A percentile compares a stretch with the other conserved stretches of the same genome.
These are phyloP conservation scores for Distichodus sexfasciatus DNA, from an alignment of 2,797 vertebrate species.

Conservation along the genomic window DNA sequence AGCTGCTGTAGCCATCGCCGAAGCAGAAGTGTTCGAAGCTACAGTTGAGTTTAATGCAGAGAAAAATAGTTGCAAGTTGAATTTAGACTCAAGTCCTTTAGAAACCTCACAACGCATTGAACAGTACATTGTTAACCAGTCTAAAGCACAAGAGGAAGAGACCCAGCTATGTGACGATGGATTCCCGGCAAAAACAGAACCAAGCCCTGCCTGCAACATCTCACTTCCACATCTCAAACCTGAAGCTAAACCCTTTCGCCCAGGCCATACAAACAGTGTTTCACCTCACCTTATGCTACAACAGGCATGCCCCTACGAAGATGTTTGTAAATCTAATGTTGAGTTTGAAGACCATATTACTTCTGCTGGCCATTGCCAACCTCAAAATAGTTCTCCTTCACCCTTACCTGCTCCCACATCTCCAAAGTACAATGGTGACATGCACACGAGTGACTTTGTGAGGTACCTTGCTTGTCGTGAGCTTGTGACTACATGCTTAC, in stretches of 20 bases:
- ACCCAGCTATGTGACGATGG: neutral
- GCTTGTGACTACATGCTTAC: conserved; percentile 20
- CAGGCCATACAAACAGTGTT: neutral
- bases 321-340: neutral
- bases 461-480: conserved; percentile 35
- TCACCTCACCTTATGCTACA: neutral
- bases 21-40: conserved; percentile 39
- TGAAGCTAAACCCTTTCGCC: conserved; percentile 9
- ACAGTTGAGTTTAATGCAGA: conserved; percentile 13
- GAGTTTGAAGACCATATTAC: neutral
- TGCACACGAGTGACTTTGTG: conserved; percentile 36
- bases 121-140: conserved; percentile 22
- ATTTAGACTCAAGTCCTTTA: neutral
- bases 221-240: conserved; percentile 8
- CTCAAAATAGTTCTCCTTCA: neutral
- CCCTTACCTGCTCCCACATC: neutral
- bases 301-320: neutral
- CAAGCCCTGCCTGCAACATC: conserved; percentile 4
- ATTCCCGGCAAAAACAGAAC: neutral
- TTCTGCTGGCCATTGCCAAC: neutral
- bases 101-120: neutral
- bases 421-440: neutral
- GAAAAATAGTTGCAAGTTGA: conserved; percentile 2
- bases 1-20: conserved; percentile 34
- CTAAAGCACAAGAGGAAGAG: neutral